Base-by-base conservation (phyloP, 1,140 invertebrate genomes). In the Drosophila kepulauana region DNA sequence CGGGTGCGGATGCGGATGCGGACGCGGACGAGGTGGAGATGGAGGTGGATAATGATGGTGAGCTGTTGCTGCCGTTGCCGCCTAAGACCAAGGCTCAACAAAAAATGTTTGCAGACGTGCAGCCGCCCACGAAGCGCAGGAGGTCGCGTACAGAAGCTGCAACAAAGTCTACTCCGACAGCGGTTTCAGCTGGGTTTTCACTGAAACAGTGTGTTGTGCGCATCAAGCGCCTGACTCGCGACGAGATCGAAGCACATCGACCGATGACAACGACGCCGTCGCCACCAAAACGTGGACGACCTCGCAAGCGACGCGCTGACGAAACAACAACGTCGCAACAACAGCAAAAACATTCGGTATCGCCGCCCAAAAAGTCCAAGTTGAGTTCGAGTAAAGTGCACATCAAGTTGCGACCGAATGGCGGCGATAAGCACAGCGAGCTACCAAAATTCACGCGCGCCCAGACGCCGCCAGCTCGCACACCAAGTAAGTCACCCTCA, bases 51-150 rank as follows among this genome's bases (percentile, higher is more conserved):
- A 65, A 67, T 11, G 46, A 67, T 35, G 54, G 48, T 15, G 35
- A 11, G 5, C 46, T 38, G 43, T 8, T 11, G 20, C 56, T 38
- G 35, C 15, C 41, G 20, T 38, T 13, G 7, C 69, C 74, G 4
- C 78, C 64, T 3, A 88, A 88, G 38, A 89, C 84, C 0, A 88
- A 88, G 70, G 85, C 70, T 0, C 48, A 84, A 43, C 80, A 88
- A 15, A 88, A 88, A 62, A 84, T 84, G 78, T 88, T 88, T 54
- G 46, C n/a, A n/a, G 69, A 88, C 30, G 28, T 33, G 38, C 51
- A 16, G 7, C 2, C 43, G 1, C 13, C 51, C 0, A 10, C 1
- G 3, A 49, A 49, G 28, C 28, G 30, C 5, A 54, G 16, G 28
- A 30, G 7, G 5, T 3, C 35, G 20, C 30, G 49, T 38, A 38